These are phyloP conservation scores for Spodoptera frugiperda DNA, from an alignment of 1,140 invertebrate species.

Conservation along the genomic window DNA sequence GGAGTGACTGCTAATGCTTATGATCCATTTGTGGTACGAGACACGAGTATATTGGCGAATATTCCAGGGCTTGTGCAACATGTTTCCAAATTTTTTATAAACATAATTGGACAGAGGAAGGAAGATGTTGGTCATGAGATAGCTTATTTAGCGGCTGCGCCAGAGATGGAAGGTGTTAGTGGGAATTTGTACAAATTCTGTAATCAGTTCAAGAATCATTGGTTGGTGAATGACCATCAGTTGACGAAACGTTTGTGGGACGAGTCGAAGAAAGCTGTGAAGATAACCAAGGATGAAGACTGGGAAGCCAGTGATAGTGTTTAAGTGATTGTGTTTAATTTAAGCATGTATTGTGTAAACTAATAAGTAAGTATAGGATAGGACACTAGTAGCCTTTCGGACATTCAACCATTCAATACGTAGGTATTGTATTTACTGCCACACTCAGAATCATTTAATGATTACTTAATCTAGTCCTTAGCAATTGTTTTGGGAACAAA, in stretches of 20 bases:
- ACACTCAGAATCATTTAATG: no score
- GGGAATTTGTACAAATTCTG: conserved; percentile 81
- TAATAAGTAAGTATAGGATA: no score
- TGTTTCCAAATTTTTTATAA: conserved; percentile 66
- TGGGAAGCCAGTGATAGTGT: conserved; percentile 51
- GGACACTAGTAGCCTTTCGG: no score
- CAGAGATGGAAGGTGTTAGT: conserved; percentile 66
- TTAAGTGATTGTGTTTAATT: not conserved
- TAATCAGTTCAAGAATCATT: conserved; percentile 71
- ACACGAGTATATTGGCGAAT: conserved; percentile 71
- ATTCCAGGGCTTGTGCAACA: conserved; percentile 58
- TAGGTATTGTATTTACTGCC: no score
- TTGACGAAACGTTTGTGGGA: conserved; percentile 71
- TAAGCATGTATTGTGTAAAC: no score
- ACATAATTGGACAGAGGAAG: conserved; percentile 71
- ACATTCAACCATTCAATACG: no score
- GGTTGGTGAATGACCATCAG: conserved; percentile 61
- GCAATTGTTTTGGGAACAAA: no score
- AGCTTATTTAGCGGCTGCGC: conserved; percentile 67
- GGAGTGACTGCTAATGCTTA: conserved; percentile 87
- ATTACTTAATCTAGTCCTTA: no score
- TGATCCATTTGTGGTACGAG: conserved; percentile 87
- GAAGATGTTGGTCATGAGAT: conserved; percentile 73
- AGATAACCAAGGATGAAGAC: conserved; percentile 68
- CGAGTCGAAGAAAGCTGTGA: conserved; percentile 68